These are phyloP conservation scores for Melanostoma scalare DNA, from an alignment of 2,888 invertebrate genomes.

Conservation along the genomic window DNA sequence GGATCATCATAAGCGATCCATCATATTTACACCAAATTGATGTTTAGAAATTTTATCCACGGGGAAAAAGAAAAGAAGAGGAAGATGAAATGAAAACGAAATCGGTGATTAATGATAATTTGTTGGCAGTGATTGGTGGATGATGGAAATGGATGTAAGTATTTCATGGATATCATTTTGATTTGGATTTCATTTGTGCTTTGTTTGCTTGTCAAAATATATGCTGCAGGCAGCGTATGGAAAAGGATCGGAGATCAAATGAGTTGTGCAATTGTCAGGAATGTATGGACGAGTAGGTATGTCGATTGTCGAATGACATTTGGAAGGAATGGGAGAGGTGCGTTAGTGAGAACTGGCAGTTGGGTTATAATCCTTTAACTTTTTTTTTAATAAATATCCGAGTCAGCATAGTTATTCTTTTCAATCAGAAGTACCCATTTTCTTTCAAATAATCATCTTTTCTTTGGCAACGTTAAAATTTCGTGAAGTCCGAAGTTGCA, in stretches of 20 bases:
- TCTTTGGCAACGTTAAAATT: too few relatives aligned
- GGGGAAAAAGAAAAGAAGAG: slow-evolving; percentile 6
- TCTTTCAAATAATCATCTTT: too few relatives aligned
- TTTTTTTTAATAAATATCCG: too few relatives aligned
- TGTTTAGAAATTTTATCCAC: slow-evolving; percentile 55
- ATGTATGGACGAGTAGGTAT: neutral
- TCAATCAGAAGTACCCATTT: too few relatives aligned
- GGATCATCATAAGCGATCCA: slow-evolving; percentile 67
- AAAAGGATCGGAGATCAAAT: slow-evolving; percentile 16
- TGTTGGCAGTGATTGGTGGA: slow-evolving; percentile 69
- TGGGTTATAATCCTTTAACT: too few relatives aligned
- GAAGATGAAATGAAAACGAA: slow-evolving; percentile 37
- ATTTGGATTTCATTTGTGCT: slow-evolving; percentile 65
- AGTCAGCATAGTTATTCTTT: too few relatives aligned
- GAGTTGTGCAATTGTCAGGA: slow-evolving; percentile 9
- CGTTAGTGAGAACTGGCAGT: too few relatives aligned
- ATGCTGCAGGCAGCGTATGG: slow-evolving; percentile 25
- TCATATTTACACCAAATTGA: slow-evolving; percentile 73
- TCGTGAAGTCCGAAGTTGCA: too few relatives aligned
- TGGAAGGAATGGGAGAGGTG: too few relatives aligned
- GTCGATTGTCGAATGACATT: too few relatives aligned
- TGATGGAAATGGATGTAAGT: slow-evolving; percentile 72
- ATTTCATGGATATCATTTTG: slow-evolving; percentile 71
- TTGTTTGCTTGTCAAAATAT: slow-evolving; percentile 70
- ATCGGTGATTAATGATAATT: slow-evolving; percentile 69